Evolutionary conservation across 2,888 invertebrate species (phyloP), one percentile per base, ranked within the genome.

Genomic region (Ditula angustiorana): DNA sequence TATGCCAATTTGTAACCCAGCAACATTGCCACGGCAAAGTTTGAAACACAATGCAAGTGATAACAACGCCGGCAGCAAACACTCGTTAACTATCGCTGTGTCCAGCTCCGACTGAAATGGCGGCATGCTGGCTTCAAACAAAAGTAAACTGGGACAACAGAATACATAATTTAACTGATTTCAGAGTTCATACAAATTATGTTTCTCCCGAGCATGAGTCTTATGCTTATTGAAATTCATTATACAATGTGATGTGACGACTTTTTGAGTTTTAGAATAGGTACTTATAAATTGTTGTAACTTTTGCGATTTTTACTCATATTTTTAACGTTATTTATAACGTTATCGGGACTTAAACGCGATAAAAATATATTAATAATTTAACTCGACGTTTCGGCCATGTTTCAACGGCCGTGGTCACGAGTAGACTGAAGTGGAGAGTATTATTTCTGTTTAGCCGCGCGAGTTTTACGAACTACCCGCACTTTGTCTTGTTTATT

Each of bases 71-170:
- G 74, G 76, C 74, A 68, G 79, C 76, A 82, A 82, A 81, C 79
- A 83, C 79, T 84, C 77, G 81, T 83, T 83, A 80, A 77, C 70
- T 74, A 76, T 78, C 75, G 77, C 81, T 80, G 82, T 82, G 82
- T 82, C 69, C 73, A 66, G 68, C 71, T 59, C 24, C 24, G n/a
- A 37, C 35, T 16, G 41, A 19, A 41, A n/a, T n/a, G n/a, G 13
- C 16, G 10, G 41, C 8, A 53, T 21, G 41, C 26, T 11, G 57
- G 33, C 57, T 50, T 64, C 64, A 59, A 59, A 64, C 64, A 64
- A 64, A 59, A 64, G 52, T 64, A 53, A 56, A 64, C 64, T 59
- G 53, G 64, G 26, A 53, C 64, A 37, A 50, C 57, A 50, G 63
- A 49, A 63, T 63, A 63, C 63, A 26, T 52, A 63, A 63, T 41